Conservation (phyloP, 2,888 invertebrate genomes). For the Minunthozetes semirufus region DNA sequence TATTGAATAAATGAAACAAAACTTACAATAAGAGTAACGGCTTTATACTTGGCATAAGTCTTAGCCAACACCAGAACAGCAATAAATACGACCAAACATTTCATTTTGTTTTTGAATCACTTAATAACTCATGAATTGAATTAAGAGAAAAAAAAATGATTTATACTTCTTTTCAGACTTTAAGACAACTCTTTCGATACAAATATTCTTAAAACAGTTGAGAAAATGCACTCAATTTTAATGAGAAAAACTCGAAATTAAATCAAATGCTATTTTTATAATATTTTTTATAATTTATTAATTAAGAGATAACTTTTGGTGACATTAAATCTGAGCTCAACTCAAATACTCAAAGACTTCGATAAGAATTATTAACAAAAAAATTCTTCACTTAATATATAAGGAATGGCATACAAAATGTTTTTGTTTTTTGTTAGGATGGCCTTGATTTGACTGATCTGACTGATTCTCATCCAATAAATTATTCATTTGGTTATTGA, state of each 20-base stretch:
- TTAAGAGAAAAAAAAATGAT: too few relatives aligned
- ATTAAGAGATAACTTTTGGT: too few relatives aligned
- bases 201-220: too few relatives aligned
- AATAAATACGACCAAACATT: background rate
- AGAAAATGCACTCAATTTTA: too few relatives aligned
- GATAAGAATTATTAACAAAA: background rate
- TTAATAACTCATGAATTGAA: background rate
- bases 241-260: too few relatives aligned
- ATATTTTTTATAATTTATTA: too few relatives aligned
- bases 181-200: too few relatives aligned
- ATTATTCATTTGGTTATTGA: background rate
- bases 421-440: background rate
- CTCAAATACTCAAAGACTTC: background rate
- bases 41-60: background rate
- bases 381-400: background rate
- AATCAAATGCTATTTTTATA: too few relatives aligned
- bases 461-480: background rate
- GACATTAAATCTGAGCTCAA: too few relatives aligned
- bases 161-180: too few relatives aligned
- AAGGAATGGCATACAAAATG: background rate
- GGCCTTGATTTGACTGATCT: background rate
- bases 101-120: background rate
- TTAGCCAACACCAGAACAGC: background rate
- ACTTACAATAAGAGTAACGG: constrained; percentile 22
- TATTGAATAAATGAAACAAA: background rate